Conservation (phyloP, 2,113 vertebrate genomes). For the Phaethornis superciliosus region DNA sequence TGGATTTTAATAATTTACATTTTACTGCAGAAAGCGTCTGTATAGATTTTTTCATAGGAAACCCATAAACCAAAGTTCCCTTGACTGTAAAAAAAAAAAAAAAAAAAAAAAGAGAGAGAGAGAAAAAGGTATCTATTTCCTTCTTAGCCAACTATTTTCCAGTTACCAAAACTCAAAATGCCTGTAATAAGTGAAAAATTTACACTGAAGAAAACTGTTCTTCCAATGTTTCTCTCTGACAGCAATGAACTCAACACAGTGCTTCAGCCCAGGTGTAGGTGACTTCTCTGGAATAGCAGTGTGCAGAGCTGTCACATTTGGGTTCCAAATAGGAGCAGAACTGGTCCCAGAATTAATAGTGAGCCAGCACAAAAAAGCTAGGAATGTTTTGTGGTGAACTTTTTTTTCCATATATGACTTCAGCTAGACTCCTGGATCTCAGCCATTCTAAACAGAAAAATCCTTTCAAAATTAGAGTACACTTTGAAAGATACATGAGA, state of each 20-base stretch:
- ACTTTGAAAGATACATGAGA: constrained; percentile 3
- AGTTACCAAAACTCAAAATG: neutral
- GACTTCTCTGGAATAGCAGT: neutral
- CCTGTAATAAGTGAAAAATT: constrained; percentile 1
- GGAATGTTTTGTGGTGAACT: constrained; percentile 22
- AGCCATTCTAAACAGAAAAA: constrained; percentile 67
- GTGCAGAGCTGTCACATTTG: neutral
- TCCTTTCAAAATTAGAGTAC: constrained; percentile 57
- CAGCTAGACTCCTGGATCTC: constrained; percentile 41
- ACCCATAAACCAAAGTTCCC: neutral
- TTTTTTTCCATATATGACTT: constrained; percentile 64
- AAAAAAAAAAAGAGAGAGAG: no score
- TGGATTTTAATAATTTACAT: neutral
- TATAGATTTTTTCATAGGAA: constrained; percentile 8
- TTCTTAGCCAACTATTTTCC: neutral
- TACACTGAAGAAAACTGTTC: neutral
- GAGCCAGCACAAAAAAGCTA: constrained; percentile 12
- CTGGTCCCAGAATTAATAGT: neutral
- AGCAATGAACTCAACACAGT: neutral
- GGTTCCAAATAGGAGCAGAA: constrained; percentile 18
- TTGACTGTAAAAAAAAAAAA: neutral
- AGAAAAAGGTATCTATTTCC: neutral
- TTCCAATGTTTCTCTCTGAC: neutral
- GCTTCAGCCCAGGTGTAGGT: constrained; percentile 3
- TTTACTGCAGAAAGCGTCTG: neutral